phyloP scores from a whole-genome alignment of 2,113 vertebrate species.

The Megalops atlanticus region DNA sequence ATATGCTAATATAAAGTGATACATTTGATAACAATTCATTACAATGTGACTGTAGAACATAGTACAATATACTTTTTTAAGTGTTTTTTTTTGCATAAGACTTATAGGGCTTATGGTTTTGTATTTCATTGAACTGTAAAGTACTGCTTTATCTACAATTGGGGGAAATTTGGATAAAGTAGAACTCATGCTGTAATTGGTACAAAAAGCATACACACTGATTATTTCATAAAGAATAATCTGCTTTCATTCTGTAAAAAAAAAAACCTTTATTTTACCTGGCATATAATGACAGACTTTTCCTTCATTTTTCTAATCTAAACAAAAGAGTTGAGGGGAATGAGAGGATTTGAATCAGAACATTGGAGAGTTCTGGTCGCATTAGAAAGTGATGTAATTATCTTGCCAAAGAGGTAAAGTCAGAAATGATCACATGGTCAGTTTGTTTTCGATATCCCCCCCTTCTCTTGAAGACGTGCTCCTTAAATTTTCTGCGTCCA shows the following conservation, averaged over 20 bases:
- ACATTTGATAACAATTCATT: too few relatives aligned
- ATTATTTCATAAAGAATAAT: not conserved
- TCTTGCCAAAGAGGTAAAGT: conserved; percentile 48
- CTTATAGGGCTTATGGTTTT: too few relatives aligned
- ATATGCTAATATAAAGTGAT: too few relatives aligned
- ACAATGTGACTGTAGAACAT: too few relatives aligned
- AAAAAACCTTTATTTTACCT: too few relatives aligned
- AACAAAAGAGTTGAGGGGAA: too few relatives aligned
- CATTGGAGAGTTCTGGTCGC: not conserved
- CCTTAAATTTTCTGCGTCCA: conserved; percentile 55
- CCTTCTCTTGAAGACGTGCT: conserved; percentile 27
- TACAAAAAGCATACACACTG: not conserved
- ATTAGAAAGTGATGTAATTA: conserved; percentile 46
- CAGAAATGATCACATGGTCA: conserved; percentile 53
- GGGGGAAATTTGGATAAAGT: not conserved
- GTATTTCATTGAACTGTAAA: too few relatives aligned
- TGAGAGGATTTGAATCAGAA: not conserved
- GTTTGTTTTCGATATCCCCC: conserved; percentile 73
- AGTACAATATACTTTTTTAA: too few relatives aligned
- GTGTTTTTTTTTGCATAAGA: too few relatives aligned
- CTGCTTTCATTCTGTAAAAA: not conserved
- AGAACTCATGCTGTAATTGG: not conserved
- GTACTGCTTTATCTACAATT: too few relatives aligned
- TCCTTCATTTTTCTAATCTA: too few relatives aligned
- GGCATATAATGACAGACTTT: too few relatives aligned